phyloP scores from a whole-genome alignment of 2,888 invertebrate genomes.

The Lepidocyrtinus sp. region DNA sequence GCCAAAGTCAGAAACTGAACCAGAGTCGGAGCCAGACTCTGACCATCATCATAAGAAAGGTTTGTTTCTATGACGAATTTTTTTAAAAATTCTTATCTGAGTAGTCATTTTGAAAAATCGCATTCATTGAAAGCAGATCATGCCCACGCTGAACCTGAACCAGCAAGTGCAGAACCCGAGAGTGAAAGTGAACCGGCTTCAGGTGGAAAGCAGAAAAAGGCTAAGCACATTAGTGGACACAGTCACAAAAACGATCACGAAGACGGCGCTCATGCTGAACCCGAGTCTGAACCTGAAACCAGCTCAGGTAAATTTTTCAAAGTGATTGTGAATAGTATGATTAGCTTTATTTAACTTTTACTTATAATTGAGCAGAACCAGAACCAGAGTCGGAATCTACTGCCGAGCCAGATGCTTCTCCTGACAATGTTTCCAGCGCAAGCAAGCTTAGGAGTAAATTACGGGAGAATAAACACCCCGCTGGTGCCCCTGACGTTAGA shows the following conservation, averaged over 20 bases:
- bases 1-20: conserved; percentile 58
- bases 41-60: conserved; percentile 27
- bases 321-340: too few relatives aligned
- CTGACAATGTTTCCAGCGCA: conserved; percentile 59
- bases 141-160: conserved; percentile 70
- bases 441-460: conserved; percentile 56
- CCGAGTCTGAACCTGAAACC: conserved; percentile 71
- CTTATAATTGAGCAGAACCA: too few relatives aligned
- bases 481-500: conserved; percentile 58
- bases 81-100: neutral
- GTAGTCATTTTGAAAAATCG: too few relatives aligned
- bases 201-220: conserved; percentile 72
- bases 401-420: conserved; percentile 24
- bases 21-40: conserved; percentile 43
- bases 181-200: conserved; percentile 73
- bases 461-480: conserved; percentile 24
- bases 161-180: conserved; percentile 73
- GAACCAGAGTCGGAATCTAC: conserved; percentile 72
- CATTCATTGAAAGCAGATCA: neutral
- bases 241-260: conserved; percentile 59
- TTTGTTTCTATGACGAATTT: neutral
- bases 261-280: conserved; percentile 60
- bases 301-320: conserved; percentile 57
- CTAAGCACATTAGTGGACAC: conserved; percentile 70
- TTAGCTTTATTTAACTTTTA: too few relatives aligned